phyloP scores from a whole-genome alignment of 2,113 vertebrate species.

The Sminthopsis crassicaudata region DNA sequence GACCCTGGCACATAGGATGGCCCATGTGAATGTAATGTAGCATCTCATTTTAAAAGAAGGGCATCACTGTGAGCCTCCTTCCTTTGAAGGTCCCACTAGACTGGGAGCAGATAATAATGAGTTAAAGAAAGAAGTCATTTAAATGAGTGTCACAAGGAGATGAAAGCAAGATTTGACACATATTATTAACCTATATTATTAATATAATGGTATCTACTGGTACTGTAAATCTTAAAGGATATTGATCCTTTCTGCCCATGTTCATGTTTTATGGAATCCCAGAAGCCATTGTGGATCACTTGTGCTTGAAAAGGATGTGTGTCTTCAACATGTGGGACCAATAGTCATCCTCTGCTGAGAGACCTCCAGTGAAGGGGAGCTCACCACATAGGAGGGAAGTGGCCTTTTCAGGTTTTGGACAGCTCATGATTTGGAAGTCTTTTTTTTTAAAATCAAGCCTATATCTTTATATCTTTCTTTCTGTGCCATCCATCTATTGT shows the following conservation, averaged over 20 bases:
- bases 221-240: background rate
- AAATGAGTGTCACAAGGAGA: background rate
- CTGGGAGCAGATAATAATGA: background rate
- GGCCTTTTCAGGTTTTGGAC: background rate
- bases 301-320: fast-evolving
- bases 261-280: background rate
- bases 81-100: background rate
- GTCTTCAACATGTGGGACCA: background rate
- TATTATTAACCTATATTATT: background rate
- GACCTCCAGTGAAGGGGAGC: no score
- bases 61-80: background rate
- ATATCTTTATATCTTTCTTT: background rate
- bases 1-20: background rate
- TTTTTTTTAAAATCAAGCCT: background rate
- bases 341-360: background rate
- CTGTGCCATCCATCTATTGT: background rate
- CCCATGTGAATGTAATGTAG: background rate
- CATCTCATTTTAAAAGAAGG: background rate
- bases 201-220: background rate
- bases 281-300: background rate
- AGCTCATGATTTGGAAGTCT: background rate
- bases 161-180: background rate
- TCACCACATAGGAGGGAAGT: background rate
- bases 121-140: background rate
- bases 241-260: background rate